Conservation (phyloP, 1,140 invertebrate genomes). For the Thrips palmi region DNA sequence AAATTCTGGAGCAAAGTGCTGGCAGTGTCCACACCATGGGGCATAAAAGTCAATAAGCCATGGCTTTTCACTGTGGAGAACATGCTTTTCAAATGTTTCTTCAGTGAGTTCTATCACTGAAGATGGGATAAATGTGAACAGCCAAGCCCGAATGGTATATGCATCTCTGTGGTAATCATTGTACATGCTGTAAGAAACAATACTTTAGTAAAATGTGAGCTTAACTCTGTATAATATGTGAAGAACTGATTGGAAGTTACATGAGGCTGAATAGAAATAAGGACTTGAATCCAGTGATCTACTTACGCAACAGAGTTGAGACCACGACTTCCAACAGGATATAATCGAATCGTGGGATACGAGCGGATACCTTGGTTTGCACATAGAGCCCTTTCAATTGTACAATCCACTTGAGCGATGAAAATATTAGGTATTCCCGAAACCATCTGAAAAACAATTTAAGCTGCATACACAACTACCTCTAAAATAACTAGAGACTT, state of each 20-base stretch:
- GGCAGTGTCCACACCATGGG: conserved; percentile 57
- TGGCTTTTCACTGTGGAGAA: conserved; percentile 23
- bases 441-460: conserved; percentile 20
- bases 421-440: conserved; percentile 28
- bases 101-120: conserved; percentile 20
- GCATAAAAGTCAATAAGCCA: conserved; percentile 59
- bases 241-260: too few relatives aligned
- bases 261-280: too few relatives aligned
- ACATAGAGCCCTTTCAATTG: conserved; percentile 35
- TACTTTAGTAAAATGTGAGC: conserved; percentile 11
- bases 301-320: conserved; percentile 31
- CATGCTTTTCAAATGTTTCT: conserved; percentile 20
- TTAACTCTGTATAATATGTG: too few relatives aligned
- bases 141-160: conserved; percentile 36
- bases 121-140: conserved; percentile 35
- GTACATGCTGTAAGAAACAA: conserved; percentile 30
- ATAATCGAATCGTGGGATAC: conserved; percentile 53
- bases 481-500: conserved; percentile 1
- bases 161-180: conserved; percentile 39
- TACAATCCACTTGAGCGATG: conserved; percentile 52
- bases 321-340: conserved; percentile 32
- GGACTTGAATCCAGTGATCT: too few relatives aligned
- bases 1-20: conserved; percentile 48
- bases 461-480: conserved; percentile 1
- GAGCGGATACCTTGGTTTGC: conserved; percentile 33